Evolutionary conservation across 2,888 invertebrate genomes (phyloP), one percentile per base, ranked within the genome.

Genomic region (Liopterus haemorrhoidalis): DNA sequence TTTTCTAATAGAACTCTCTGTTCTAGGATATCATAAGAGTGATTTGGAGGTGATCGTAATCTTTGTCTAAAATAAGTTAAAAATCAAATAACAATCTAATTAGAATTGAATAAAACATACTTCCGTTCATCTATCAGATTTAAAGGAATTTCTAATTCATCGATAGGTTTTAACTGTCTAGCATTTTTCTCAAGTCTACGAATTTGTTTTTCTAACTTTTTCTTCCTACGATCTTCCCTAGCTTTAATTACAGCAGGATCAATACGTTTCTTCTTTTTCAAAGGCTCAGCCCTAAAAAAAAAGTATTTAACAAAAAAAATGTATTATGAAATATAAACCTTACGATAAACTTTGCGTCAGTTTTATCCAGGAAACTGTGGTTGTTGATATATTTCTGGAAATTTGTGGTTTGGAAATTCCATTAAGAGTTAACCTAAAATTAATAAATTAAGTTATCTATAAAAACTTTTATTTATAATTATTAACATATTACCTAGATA

Each of bases 131-230:
- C 80, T 14, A 79, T 58, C 11, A 92, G 60, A 44, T 75, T 70
- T 14, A 80, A 57, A 0, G 89, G 80, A 5, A 85, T 72, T 66
- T 93, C 88, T 51, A 85, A 64, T 70, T 97, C 97, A 43, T 85
- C 84, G 28, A 97, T 76, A 0, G 96, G 94, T 66, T 96, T 97
- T 36, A 92, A 65, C 62, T 91, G 89, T 21, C 81, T 73, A 0
- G 86, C 79, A 70, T 81, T 79, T 62, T 82, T 91, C 62, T 91
- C 82, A 48, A 96, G 66, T 52, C 81, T 74, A 38, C 84, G 73
- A 51, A 96, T 94, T 63, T 82, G 83, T 63, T 90, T 94, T 63
- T 93, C 93, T 2, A 97, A 54, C 65, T 83, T 90, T 61, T 78
- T 88, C 52, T 81, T 81, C 50, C 76, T 84, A 38, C 90, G 78